A percentile compares a stretch with the other conserved stretches of the same genome.
Evolutionary conservation across 2,113 vertebrate species (phyloP).

Genomic region (Marmota flaviventris): DNA sequence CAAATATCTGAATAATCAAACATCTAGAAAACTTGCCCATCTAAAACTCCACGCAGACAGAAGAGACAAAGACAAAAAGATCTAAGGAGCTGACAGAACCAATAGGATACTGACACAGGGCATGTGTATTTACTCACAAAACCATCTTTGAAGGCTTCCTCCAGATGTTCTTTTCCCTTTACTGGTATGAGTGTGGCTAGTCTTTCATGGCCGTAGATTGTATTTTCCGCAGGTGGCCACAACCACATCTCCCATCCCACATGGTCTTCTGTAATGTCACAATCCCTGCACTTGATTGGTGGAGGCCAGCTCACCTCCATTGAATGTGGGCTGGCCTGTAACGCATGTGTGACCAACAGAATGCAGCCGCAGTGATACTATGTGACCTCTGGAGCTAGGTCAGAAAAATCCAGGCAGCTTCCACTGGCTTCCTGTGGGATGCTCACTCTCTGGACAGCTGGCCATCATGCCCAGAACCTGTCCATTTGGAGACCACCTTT

Average conservation of each 20-base stretch:
- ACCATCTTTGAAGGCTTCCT: not conserved
- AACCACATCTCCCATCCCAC: not conserved
- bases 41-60: not conserved
- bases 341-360: not conserved
- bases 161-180: not conserved
- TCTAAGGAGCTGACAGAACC: not conserved
- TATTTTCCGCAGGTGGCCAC: not conserved
- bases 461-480: not conserved
- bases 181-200: accelerated
- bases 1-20: not conserved
- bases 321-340: constrained; percentile 9
- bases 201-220: not conserved
- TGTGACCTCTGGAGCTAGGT: not conserved
- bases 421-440: not conserved
- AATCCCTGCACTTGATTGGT: not conserved
- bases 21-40: not conserved
- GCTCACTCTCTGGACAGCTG: not conserved
- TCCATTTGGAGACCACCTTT: not conserved
- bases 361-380: not conserved
- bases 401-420: not conserved
- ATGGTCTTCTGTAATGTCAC: not conserved
- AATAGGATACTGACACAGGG: not conserved
- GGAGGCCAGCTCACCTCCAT: not conserved
- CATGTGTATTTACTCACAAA: not conserved
- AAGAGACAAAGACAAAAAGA: not conserved